These are phyloP conservation scores for Galerucella nymphaeae DNA, from an alignment of 2,888 invertebrate genomes.

Conservation along the genomic window DNA sequence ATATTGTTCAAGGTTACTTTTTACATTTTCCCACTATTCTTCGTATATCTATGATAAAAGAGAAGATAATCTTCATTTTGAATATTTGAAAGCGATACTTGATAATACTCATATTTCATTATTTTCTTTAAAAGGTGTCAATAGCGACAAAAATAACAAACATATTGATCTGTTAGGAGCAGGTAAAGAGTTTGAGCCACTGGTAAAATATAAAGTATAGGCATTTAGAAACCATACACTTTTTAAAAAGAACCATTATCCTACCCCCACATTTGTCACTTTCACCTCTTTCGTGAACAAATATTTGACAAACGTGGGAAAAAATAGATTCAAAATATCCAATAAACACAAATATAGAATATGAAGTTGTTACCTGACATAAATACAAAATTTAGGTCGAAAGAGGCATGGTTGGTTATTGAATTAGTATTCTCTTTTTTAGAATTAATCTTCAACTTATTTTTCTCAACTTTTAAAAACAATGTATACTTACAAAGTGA, in stretches of 20 bases:
- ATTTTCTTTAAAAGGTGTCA: background rate
- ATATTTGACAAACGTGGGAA: constrained; percentile 5
- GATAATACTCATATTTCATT: background rate
- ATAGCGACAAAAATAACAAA: background rate
- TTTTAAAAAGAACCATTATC: background rate
- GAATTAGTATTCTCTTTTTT: too few species aligned
- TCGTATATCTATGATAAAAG: too few species aligned
- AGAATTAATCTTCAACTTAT: too few species aligned
- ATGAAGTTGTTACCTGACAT: background rate
- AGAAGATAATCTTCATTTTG: background rate
- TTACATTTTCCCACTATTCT: too few species aligned
- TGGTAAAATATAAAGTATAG: background rate
- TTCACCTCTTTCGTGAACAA: background rate
- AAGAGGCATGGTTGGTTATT: background rate
- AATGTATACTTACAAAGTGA: too few species aligned
- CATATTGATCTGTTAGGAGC: background rate
- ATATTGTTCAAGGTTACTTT: too few species aligned
- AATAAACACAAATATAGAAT: background rate
- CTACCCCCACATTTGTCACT: constrained; percentile 3
- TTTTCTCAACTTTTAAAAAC: too few species aligned
- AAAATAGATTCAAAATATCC: background rate
- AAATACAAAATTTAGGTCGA: background rate
- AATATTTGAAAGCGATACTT: background rate
- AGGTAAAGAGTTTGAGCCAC: constrained; percentile 7
- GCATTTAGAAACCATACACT: background rate